Evolutionary conservation across 2,797 vertebrate genomes (phyloP).

Genomic region (Sebastes taczanowskii): DNA sequence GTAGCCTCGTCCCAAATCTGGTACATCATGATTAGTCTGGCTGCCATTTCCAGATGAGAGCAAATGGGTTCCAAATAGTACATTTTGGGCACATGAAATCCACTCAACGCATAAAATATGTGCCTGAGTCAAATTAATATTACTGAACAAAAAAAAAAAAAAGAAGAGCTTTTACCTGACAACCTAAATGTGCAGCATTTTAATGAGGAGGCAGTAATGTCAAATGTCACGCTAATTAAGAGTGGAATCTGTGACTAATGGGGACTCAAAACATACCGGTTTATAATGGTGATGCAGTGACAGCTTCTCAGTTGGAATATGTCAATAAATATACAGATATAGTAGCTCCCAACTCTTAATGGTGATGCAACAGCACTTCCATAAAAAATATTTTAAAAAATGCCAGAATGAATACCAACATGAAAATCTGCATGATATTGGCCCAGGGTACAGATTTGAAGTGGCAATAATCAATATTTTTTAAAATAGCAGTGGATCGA

Average conservation of each 20-base stretch:
- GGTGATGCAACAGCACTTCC: not conserved
- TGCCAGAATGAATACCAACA: not conserved
- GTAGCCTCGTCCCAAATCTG: conserved; percentile 22
- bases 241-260: conserved; percentile 31
- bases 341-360: not conserved
- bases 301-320: not conserved
- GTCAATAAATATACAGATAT: conserved; percentile 7
- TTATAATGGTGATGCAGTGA: conserved; percentile 36
- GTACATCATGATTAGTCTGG: conserved; percentile 8
- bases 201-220: conserved; percentile 38
- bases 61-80: conserved; percentile 5
- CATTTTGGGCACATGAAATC: not conserved
- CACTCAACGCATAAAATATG: not conserved
- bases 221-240: conserved; percentile 50
- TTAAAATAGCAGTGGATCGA: not conserved
- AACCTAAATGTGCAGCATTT: conserved; percentile 1
- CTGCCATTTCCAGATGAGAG: conserved; percentile 8
- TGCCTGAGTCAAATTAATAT: not conserved
- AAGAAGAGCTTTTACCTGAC: not conserved
- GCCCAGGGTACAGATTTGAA: not conserved
- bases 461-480: too few relatives aligned
- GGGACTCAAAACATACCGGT: conserved; percentile 19
- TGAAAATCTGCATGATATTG: not conserved
- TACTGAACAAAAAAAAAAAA: not conserved
- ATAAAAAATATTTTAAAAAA: not conserved